These are phyloP conservation scores for Caenorhabditis macrosperma DNA, from an alignment of 2,888 invertebrate genomes.

Conservation along the genomic window DNA sequence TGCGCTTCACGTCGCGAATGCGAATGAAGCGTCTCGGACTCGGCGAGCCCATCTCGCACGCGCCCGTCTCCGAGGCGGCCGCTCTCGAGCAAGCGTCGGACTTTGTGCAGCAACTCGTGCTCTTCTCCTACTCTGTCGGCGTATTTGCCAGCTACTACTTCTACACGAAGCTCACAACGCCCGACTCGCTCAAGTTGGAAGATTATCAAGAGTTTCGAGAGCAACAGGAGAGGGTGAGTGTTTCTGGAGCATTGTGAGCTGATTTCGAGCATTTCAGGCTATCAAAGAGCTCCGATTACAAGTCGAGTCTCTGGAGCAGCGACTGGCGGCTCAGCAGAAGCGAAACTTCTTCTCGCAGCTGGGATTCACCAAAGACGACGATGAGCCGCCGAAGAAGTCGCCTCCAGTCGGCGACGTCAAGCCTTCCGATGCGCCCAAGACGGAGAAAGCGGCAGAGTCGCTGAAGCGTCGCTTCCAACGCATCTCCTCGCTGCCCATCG, in stretches of 20 bases:
- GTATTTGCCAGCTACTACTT: slow-evolving; percentile 76
- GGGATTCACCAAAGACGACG: slow-evolving; percentile 20
- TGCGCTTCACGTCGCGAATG: slow-evolving; percentile 73
- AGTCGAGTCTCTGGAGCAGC: slow-evolving; percentile 55
- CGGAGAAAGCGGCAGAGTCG: slow-evolving; percentile 1
- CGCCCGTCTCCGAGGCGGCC: slow-evolving; percentile 73
- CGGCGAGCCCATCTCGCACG: slow-evolving; percentile 67
- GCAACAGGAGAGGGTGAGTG: slow-evolving; percentile 56
- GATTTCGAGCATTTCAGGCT: background rate
- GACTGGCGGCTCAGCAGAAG: slow-evolving; percentile 49
- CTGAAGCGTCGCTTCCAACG: slow-evolving; percentile 54
- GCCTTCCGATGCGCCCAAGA: background rate
- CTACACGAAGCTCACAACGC: slow-evolving; percentile 70
- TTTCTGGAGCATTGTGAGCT: too few species aligned
- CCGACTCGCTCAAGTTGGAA: slow-evolving; percentile 65
- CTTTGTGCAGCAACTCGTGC: slow-evolving; percentile 76
- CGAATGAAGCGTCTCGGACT: slow-evolving; percentile 76
- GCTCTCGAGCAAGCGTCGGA: slow-evolving; percentile 80
- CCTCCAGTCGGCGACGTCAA: too few species aligned
- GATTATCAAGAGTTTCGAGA: slow-evolving; percentile 63
- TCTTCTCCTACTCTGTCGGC: slow-evolving; percentile 76
- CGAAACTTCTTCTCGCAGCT: slow-evolving; percentile 47
- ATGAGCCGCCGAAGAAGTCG: background rate
- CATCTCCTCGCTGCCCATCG: slow-evolving; percentile 69
- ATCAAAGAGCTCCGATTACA: slow-evolving; percentile 55